Base-by-base conservation (phyloP, 2,113 vertebrate species). In the Naja naja region DNA sequence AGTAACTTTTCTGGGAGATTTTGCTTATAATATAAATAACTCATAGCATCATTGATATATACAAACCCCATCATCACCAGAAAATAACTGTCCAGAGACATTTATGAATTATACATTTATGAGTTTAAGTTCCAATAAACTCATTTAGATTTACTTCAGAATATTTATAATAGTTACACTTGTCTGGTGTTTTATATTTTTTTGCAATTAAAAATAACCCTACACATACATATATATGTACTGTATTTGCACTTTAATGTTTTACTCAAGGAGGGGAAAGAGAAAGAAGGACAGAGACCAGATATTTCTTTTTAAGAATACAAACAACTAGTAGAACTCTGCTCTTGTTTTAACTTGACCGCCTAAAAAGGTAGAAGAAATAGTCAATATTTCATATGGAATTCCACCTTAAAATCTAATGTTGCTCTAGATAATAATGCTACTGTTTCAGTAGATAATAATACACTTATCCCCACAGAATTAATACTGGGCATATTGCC, bases 301-400 rank as follows among this genome's bases (percentile, higher is more conserved):
- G 11, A 18, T 4, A 60, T 39, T 89, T 92, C 53, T 95, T 94
- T 12, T 20, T 56, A 92, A 89, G 6, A 10, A 88, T 81, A 39
- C 30, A 34, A 1, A 94, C 3, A 5, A 58, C 74, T 47, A 52
- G n/a, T 1, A 25, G 11, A 14, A 3, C 23, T 4, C 10, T 56
- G 86, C 93, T 93, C 14, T 12, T 39, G 45, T 39, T 6, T 3
- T 93, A n/a, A 39, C 25, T 81, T 90, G 92, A 5, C 90, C 90
- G 34, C 54, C 2, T 56, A 7, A 0, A 5, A 30, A 20, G 0
- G 10, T 90, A 90, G 90, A 85, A 12, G 93, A 60, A 12, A 30
- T 58, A 20, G 43, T 22, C 74, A 94, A 85, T 93, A 93, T 45
- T 92, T 91, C 39, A 94, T 87, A 58, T 18, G 4, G 39, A 6